Base-by-base conservation (phyloP, 1,140 invertebrate species). In the Choristoneura fumiferana region DNA sequence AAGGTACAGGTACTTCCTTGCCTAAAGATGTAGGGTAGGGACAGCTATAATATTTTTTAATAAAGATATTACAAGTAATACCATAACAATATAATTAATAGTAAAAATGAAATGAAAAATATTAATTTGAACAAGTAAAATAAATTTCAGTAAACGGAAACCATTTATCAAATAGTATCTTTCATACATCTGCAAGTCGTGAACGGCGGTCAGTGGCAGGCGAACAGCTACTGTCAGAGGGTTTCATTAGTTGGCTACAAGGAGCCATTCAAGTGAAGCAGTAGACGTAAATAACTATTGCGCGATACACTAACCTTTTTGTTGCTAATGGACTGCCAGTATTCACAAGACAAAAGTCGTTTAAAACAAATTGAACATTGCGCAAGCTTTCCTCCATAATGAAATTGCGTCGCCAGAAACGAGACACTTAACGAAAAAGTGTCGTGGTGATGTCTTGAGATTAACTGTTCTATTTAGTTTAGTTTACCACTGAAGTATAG, bases 241-340 rank as follows among this genome's bases (percentile, higher is more conserved):
- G 55, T 67, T 64, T 71, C 54, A 62, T 69, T 74, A 62, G 62
- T 40, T 63, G 64, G 59, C 22, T 69, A 68, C 65, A 73, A 66
- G 67, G 22, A 57, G 57, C 63, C 60, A 71, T 73, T 67, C 57
- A 35, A 8, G 33, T 36, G 34, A 5, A 35, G 29, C n/a, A 4
- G 36, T 36, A 13, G 13, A 38, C 29, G 8, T 18, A 52, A 52
- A 52, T 9, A 18, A n/a, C 8, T 29, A 57, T 57, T 37, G 2
- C n/a, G 5, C 52, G 57, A 62, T 40, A 58, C 6, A 29, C n/a
- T n/a, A n/a, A n/a, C 61, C 33, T 36, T 52, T 65, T 62, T 68
- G 60, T 68, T 57, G 29, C 59, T 71, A 74, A 75, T 69, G 67
- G 61, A 64, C 53, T 64, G 37, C 55, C 52, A 61, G 43, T 58